A percentile compares a stretch with the other conserved stretches of the same genome.
These are phyloP conservation scores for Spilosoma lubricipeda DNA, from an alignment of 2,888 invertebrate genomes.

Conservation along the genomic window DNA sequence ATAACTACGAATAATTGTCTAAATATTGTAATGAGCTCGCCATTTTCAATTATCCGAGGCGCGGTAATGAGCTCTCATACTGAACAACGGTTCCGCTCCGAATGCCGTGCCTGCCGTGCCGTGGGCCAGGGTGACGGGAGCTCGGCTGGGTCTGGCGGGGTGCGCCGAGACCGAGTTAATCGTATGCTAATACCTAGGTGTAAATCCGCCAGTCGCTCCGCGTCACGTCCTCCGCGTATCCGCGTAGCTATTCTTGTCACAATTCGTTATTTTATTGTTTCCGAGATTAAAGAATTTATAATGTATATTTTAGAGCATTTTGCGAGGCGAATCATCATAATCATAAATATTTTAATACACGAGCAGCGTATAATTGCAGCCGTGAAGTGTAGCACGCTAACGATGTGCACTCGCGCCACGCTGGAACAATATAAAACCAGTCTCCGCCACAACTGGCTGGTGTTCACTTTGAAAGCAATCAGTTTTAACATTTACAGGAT, in stretches of 20 bases:
- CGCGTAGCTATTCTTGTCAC: slow-evolving; percentile 12
- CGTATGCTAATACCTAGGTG: slow-evolving; percentile 10
- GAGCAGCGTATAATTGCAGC: slow-evolving; percentile 10
- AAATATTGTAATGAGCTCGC: slow-evolving; percentile 70
- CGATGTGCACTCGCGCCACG: slow-evolving; percentile 6
- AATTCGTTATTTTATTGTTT: slow-evolving; percentile 13
- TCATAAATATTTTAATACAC: slow-evolving; percentile 16
- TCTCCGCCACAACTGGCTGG: neutral
- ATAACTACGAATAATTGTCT: slow-evolving; percentile 64
- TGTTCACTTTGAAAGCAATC: neutral
- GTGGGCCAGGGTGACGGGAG: neutral
- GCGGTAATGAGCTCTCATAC: slow-evolving; percentile 62
- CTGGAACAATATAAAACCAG: neutral
- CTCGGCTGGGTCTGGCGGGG: too few species aligned
- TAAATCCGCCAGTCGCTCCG: slow-evolving; percentile 5
- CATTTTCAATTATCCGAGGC: slow-evolving; percentile 64
- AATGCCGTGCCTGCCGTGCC: slow-evolving; percentile 17
- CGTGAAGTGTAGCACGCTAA: slow-evolving; percentile 10
- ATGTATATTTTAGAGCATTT: slow-evolving; percentile 6
- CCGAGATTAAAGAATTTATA: neutral
- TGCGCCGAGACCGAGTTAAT: too few species aligned
- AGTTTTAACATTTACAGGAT: neutral
- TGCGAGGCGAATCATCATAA: slow-evolving; percentile 11
- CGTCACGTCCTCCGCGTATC: slow-evolving; percentile 5
- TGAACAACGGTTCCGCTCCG: slow-evolving; percentile 49